Conservation (phyloP, 2,797 vertebrate genomes). For the Pseudomugil tenellus region DNA sequence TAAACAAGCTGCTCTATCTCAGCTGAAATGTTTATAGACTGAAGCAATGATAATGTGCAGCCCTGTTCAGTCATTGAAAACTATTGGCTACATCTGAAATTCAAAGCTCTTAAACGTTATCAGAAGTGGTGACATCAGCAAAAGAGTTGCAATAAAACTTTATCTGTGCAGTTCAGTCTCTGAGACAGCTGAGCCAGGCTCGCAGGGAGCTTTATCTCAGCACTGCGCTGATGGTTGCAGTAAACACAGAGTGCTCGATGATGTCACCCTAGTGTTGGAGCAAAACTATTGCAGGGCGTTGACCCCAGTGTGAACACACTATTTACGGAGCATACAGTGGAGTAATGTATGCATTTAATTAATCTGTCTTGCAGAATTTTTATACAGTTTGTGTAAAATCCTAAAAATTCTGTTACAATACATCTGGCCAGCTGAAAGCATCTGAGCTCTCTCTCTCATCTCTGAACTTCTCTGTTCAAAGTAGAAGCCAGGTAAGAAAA, state of each 20-base stretch:
- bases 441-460: constrained; percentile 28
- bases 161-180: constrained; percentile 48
- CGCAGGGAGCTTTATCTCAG: constrained; percentile 42
- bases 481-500: constrained; percentile 3
- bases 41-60: constrained; percentile 35
- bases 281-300: constrained; percentile 48
- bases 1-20: constrained; percentile 59
- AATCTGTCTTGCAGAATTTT: constrained; percentile 39
- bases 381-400: constrained; percentile 14
- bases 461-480: constrained; percentile 23
- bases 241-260: constrained; percentile 50
- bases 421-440: constrained; percentile 8
- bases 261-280: constrained; percentile 44
- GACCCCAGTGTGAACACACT: constrained; percentile 42
- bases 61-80: constrained; percentile 34
- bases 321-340: constrained; percentile 13
- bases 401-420: constrained; percentile 1
- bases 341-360: constrained; percentile 41
- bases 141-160: constrained; percentile 48
- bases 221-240: constrained; percentile 47
- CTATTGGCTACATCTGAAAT: constrained; percentile 36
- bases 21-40: constrained; percentile 60
- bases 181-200: constrained; percentile 13
- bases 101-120: constrained; percentile 41
- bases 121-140: constrained; percentile 63